Conservation (phyloP, 2,113 vertebrate genomes). For the Eclectus roratus region DNA sequence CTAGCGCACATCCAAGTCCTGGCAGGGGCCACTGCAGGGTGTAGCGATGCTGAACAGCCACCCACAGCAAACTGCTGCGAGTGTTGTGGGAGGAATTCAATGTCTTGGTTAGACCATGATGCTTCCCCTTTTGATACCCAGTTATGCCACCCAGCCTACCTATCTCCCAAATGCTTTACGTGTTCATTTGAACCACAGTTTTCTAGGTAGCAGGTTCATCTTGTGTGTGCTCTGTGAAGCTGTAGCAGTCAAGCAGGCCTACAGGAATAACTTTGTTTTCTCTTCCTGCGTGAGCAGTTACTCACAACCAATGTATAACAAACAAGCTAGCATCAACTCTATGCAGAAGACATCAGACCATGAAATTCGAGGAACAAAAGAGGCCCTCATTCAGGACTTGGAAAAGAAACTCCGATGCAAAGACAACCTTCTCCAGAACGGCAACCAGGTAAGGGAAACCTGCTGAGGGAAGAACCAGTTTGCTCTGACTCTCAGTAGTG, state of each 20-base stretch:
- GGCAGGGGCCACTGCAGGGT: not conserved
- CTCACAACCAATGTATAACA: conserved; percentile 84
- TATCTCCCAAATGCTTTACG: not conserved
- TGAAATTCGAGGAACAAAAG: conserved; percentile 94
- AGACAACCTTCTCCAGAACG: conserved; percentile 83
- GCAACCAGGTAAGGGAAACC: conserved; percentile 83
- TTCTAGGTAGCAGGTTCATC: not conserved
- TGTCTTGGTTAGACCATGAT: not conserved
- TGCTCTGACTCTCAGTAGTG: not conserved
- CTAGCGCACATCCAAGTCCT: not conserved
- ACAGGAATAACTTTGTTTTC: not conserved
- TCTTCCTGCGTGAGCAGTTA: conserved; percentile 68
- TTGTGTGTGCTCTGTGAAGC: not conserved
- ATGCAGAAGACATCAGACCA: conserved; percentile 85
- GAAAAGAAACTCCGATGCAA: conserved; percentile 92
- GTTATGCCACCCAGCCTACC: not conserved
- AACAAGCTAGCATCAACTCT: conserved; percentile 73
- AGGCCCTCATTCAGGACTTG: conserved; percentile 94
- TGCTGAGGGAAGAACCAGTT: not conserved
- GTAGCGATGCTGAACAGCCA: not conserved
- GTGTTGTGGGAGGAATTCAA: not conserved
- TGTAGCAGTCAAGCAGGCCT: not conserved
- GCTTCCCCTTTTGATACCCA: not conserved
- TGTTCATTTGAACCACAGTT: not conserved
- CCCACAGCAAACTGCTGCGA: rapidly evolving